Conservation (phyloP, 2,797 vertebrate species). For the Emys orbicularis region DNA sequence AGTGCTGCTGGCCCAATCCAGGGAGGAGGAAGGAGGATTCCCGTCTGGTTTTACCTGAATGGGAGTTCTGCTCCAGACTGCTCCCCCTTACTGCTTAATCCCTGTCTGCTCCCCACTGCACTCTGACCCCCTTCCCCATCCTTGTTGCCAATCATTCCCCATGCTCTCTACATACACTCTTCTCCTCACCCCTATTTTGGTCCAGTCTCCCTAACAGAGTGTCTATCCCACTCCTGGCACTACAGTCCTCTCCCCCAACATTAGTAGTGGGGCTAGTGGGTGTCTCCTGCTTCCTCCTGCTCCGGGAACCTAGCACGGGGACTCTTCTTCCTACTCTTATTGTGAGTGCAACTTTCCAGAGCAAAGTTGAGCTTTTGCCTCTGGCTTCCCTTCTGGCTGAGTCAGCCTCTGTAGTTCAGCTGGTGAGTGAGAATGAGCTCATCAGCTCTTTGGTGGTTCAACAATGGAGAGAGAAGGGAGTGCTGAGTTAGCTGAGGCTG, state of each 20-base stretch:
- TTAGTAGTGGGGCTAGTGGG: background rate
- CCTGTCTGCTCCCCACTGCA: no score
- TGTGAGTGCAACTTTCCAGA: background rate
- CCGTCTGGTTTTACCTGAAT: background rate
- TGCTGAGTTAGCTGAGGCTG: background rate
- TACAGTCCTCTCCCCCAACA: background rate
- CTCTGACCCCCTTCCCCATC: background rate
- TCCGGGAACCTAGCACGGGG: background rate
- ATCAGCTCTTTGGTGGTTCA: background rate
- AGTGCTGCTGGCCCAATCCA: background rate
- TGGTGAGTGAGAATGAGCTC: background rate
- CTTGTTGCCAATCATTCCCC: background rate
- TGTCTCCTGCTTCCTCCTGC: background rate
- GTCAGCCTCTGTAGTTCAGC: background rate
- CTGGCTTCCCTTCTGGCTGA: background rate
- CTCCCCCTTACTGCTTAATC: background rate
- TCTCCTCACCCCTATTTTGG: background rate
- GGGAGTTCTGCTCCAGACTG: background rate
- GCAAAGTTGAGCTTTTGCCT: background rate
- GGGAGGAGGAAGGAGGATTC: background rate
- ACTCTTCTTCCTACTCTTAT: background rate
- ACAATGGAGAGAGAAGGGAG: background rate
- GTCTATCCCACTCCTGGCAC: background rate
- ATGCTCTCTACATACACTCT: background rate
- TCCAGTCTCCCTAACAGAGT: background rate